A percentile compares a stretch with the other conserved stretches of the same genome.
Evolutionary conservation across 1,140 invertebrate genomes (phyloP).

Genomic region (Epicauta chinensis): DNA sequence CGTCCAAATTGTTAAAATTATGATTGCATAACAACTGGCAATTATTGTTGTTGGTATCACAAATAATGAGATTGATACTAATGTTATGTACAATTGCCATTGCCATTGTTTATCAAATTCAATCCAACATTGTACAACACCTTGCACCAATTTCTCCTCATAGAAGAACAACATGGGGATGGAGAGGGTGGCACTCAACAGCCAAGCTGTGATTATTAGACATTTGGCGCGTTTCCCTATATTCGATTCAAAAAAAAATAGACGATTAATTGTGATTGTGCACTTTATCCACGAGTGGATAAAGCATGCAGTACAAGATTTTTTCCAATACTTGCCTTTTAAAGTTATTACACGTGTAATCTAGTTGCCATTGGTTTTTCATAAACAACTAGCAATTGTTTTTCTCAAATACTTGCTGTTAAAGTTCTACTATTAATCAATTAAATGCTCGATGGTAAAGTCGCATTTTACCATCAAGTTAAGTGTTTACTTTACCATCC

Average conservation of each 20-base stretch:
- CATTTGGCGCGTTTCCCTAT: conserved; percentile 76
- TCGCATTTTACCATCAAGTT: no score
- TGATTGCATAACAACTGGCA: conserved; percentile 82
- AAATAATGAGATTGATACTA: conserved; percentile 78
- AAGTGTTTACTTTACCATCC: no score
- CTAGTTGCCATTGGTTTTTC: no score
- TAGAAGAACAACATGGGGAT: conserved; percentile 77
- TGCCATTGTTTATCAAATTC: conserved; percentile 62
- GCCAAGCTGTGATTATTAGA: conserved; percentile 75
- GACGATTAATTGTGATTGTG: no score
- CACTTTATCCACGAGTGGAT: no score
- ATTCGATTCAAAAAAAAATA: not conserved
- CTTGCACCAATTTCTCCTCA: conserved; percentile 69
- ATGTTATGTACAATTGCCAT: conserved; percentile 86
- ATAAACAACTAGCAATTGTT: no score
- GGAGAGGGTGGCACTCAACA: conserved; percentile 76
- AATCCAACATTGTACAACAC: conserved; percentile 86
- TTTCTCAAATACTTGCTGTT: no score
- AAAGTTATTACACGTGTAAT: no score
- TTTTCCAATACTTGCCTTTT: no score
- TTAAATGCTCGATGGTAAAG: no score
- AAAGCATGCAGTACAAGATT: no score
- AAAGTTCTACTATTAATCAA: no score
- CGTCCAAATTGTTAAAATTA: conserved; percentile 88
- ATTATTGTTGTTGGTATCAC: conserved; percentile 86